Base-by-base conservation (phyloP, 2,113 vertebrate species). In the Campylomormyrus numenius region DNA sequence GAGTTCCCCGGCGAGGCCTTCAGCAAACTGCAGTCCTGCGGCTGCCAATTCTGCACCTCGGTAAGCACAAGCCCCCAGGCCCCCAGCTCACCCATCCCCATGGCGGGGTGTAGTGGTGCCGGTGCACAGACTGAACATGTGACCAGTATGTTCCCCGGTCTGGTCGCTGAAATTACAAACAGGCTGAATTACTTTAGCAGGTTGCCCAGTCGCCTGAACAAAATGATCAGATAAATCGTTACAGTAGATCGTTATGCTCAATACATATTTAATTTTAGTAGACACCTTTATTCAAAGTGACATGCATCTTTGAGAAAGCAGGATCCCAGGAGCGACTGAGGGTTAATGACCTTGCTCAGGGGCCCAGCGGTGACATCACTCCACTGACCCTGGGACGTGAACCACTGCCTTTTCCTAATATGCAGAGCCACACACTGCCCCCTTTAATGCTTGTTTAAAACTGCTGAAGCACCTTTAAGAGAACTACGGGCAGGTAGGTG, bases 21-120 rank as follows among this genome's bases (percentile, higher is more conserved):
- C 94, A 97, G 95, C 87, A 94, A 93, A 9, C 96, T 99, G 92
- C 96, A 95, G 90, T 95, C 96, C 91, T 99, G 98, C 94, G 94
- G 58, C 92, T 99, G 98, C 91, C 93, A 96, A 91, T 99, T 97
- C 91, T 99, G 98, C 91, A 97, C 97, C 77, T 92, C 91, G 89
- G 98, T 99, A 46, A 66, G 89, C 35, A 6, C 31, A 13, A 70
- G 9, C 62, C n/a, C n/a, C 35, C 39, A 11, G n/a, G 5, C 50
- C 24, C 21, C n/a, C 6, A 19, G 42, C 77, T 35, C 42, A 15
- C 74, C 31, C 10, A 56, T 1, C 31, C 74, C 0, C 35, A 19
- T 80, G n/a, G n/a, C 70, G 5, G 31, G 31, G 35, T 42, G 74
- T 8, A 15, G 35, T 1, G 2, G 31, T 7, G 15, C 31, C 13